Base-by-base conservation (phyloP, 2,113 vertebrate species). In the Sebastes fasciatus region DNA sequence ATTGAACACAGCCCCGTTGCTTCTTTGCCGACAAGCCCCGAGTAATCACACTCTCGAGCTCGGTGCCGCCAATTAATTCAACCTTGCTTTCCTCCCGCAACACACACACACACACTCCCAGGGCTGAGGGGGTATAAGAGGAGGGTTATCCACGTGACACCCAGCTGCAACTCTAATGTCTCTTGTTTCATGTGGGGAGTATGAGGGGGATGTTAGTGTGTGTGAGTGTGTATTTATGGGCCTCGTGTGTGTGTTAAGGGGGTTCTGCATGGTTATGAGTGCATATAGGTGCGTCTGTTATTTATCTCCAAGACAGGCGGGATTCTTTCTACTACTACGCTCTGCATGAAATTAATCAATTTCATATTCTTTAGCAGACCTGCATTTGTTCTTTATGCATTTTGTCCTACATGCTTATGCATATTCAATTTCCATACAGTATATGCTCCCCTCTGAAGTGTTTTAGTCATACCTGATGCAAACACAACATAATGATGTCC, bases 21-120 rank as follows among this genome's bases (percentile, higher is more conserved):
- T 90, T 92, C 95, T 91, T 91, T 91, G 79, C 68, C 55, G 93
- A 95, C 96, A 96, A 94, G 95, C 89, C 92, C 94, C 81, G 91
- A 90, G 11, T 88, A 94, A 96, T 96, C 94, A 94, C 93, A 94
- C 94, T 95, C 90, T 93, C 73, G 88, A 74, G 87, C 79, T 86
- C 78, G 54, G 68, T 88, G 71, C 78, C 89, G 90, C 81, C 95
- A 95, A 96, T 96, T 96, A 96, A 96, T 96, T 95, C 95, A 94
- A 77, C 88, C 77, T 77, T 45, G 65, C 89, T 91, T 91, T 94
- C 89, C 82, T 34, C 91, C 86, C 79, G 86, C 92, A 93, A 91
- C 90, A 88, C 65, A 83, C 75, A 40, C 80, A 88, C 65, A 83
- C 75, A 40, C 80, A 64, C 82, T 93, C 93, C 81, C 79, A 77